Percentiles rank a stretch among this genome's conserved stretches.
These are phyloP conservation scores for Scytalopus superciliaris DNA, from an alignment of 2,113 vertebrate species.

Conservation along the genomic window DNA sequence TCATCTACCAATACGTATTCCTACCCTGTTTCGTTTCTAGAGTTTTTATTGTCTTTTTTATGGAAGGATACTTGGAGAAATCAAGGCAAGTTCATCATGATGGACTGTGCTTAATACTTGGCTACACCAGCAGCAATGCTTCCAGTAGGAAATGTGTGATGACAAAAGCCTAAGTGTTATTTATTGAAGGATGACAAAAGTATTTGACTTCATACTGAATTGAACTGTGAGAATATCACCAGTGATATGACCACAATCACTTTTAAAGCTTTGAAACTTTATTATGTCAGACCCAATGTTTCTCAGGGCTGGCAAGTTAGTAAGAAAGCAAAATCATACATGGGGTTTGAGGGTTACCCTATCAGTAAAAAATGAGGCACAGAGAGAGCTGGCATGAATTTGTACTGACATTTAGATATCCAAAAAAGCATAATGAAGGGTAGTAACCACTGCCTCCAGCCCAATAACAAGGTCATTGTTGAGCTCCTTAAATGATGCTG, in stretches of 20 bases:
- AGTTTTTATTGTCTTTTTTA: neutral
- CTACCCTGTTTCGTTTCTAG: neutral
- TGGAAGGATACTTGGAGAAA: neutral
- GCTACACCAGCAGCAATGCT: neutral
- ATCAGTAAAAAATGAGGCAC: neutral
- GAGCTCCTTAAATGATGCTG: neutral
- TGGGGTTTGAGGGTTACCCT: neutral
- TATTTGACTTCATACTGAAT: neutral
- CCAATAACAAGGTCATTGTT: neutral
- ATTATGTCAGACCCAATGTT: neutral
- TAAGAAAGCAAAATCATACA: neutral
- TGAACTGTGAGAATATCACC: neutral
- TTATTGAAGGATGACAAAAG: neutral
- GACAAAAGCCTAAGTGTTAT: neutral
- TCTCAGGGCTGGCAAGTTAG: neutral
- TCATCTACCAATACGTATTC: neutral
- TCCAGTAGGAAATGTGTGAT: neutral
- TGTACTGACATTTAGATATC: neutral
- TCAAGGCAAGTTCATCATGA: neutral
- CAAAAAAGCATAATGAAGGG: neutral
- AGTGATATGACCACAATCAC: fast-evolving
- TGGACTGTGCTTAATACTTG: neutral
- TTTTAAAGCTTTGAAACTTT: neutral
- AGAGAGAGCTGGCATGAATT: neutral
- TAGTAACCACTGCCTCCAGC: neutral